These are phyloP conservation scores for Lagopus muta DNA, from an alignment of 2,113 vertebrate species.

Conservation along the genomic window DNA sequence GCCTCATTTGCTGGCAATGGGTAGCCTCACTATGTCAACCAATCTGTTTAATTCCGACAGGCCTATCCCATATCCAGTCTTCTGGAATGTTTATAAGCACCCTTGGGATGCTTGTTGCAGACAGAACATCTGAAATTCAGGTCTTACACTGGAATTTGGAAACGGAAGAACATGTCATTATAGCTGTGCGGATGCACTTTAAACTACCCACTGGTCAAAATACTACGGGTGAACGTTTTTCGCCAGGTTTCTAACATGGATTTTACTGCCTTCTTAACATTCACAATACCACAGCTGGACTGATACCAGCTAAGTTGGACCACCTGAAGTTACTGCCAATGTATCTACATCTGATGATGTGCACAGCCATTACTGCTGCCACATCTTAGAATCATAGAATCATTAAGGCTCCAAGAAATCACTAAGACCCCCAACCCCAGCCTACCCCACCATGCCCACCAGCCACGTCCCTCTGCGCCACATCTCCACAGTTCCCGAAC, in stretches of 20 bases:
- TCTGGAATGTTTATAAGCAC: constrained; percentile 13
- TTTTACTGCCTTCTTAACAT: not conserved
- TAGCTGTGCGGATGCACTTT: not conserved
- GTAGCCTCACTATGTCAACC: not conserved
- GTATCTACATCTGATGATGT: not conserved
- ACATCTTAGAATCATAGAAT: not conserved
- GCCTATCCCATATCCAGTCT: constrained; percentile 39
- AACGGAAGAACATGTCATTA: not conserved
- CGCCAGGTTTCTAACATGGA: not conserved
- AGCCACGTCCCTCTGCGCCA: not conserved
- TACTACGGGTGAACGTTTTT: not conserved
- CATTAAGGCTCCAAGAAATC: not conserved
- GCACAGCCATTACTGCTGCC: not conserved
- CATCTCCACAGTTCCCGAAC: not conserved
- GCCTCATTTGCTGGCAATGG: not conserved
- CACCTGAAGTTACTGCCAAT: not conserved
- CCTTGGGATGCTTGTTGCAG: not conserved
- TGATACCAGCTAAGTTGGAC: not conserved
- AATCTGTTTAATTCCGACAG: not conserved
- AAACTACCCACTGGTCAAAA: not conserved
- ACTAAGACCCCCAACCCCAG: not conserved
- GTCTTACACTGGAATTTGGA: not conserved
- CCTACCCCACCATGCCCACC: too few relatives aligned
- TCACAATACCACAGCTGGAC: not conserved
- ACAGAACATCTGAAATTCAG: not conserved